Percentiles rank a stretch among this genome's conserved stretches.
phyloP scores from a whole-genome alignment of 2,888 invertebrate species.

The Pachycephus smyrnensis region DNA sequence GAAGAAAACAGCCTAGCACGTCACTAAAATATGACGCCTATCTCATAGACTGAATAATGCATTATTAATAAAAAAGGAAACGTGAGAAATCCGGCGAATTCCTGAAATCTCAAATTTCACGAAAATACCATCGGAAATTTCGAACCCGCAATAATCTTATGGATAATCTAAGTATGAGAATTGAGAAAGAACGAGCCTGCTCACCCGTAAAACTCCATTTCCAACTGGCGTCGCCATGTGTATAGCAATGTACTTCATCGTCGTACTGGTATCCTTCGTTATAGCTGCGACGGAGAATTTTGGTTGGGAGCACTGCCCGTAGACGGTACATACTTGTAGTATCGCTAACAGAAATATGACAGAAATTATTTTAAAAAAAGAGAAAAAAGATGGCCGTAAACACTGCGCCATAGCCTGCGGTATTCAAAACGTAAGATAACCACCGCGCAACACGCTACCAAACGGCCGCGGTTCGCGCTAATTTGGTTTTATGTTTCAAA shows the following conservation, averaged over 20 bases:
- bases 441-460: constrained; percentile 21
- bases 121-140: not conserved
- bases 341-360: constrained; percentile 27
- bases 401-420: constrained; percentile 17
- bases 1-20: no score
- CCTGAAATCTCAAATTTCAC: not conserved
- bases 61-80: not conserved
- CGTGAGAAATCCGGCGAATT: not conserved
- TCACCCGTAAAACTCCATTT: not conserved
- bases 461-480: constrained; percentile 37
- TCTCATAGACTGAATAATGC: not conserved
- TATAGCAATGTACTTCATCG: not conserved
- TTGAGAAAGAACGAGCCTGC: constrained; percentile 2
- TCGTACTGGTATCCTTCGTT: not conserved
- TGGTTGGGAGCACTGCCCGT: not conserved
- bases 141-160: not conserved
- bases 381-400: constrained; percentile 4
- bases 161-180: not conserved
- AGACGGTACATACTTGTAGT: not conserved
- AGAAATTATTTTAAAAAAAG: constrained; percentile 32
- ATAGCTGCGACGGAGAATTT: not conserved
- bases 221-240: not conserved
- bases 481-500: constrained; percentile 56
- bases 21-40: not conserved
- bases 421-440: constrained; percentile 22